Base-by-base conservation (phyloP, 2,888 invertebrate genomes). In the Leptinotarsa juncta region DNA sequence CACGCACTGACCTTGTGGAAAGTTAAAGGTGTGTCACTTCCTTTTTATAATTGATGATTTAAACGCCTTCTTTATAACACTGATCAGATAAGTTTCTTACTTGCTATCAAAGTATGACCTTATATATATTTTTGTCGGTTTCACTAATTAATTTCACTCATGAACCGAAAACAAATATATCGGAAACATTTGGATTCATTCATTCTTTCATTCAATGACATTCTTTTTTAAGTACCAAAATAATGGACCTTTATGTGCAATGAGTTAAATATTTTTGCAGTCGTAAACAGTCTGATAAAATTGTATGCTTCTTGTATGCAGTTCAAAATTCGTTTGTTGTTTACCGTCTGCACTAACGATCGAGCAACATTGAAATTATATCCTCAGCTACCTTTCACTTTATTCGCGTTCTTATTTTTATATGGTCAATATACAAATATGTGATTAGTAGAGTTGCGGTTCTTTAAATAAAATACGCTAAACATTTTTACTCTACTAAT, bases 241-340 rank as follows among this genome's bases (percentile, higher is more conserved):
- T 18, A 53, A 53, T 53, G 53, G 53, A 53, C 53, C 53, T 53
- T 53, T 53, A 18, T 53, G 18, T 53, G 53, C 53, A 53, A 53
- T 53, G 12, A 53, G 18, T 18, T 53, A 14, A 53, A 53, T 18
- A 53, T 42, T 53, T 18, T 53, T 18, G 18, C 7, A 10, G 53
- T 53, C 53, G 53, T 53, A 10, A 18, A 53, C 7, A 53, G 53
- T 18, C 53, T 53, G 53, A 53, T 53, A 3, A 18, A 53, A 53
- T 53, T 53, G n/a, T 7, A 3, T 53, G 51, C 51, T 4, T 51
- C n/a, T 51, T 51, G 53, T 18, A 53, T n/a, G 53, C 18, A 53
- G 7, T 18, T 53, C 18, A 4, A 53, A 53, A 53, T 53, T 53
- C 53, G 18, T 53, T 53, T 53, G 53, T 53, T 12, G 53, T 18